Evolutionary conservation across 2,797 vertebrate species (phyloP).

Genomic region (Cossypha heuglini): DNA sequence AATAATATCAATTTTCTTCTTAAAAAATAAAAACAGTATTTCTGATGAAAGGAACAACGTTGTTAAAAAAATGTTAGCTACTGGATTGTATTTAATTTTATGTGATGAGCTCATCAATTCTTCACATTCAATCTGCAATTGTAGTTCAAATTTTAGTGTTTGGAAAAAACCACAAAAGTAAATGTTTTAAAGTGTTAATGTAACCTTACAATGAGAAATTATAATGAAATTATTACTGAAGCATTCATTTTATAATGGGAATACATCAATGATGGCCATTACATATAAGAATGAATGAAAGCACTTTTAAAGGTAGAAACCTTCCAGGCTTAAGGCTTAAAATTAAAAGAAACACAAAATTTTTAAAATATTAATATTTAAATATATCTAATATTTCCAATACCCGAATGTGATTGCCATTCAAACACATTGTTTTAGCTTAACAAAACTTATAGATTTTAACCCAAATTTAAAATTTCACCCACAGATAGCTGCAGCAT

Average conservation of each 20-base stretch:
- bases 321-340: neutral
- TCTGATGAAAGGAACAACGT: neutral
- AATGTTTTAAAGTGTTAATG: neutral
- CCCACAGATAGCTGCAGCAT: rapidly evolving
- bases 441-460: neutral
- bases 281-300: neutral
- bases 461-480: neutral
- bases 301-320: neutral
- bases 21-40: neutral
- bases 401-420: neutral
- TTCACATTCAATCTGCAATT: neutral
- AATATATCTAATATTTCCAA: neutral
- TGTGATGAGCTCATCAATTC: neutral
- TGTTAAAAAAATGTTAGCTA: neutral
- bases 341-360: neutral
- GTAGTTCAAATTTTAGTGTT: neutral
- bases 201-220: neutral
- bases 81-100: neutral
- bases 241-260: neutral
- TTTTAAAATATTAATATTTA: neutral
- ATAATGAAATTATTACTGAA: neutral
- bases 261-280: neutral
- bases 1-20: neutral
- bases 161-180: neutral
- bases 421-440: neutral